Percentiles rank a stretch among this genome's conserved stretches.
Evolutionary conservation across 1,140 invertebrate genomes (phyloP).

Genomic region (Sitodiplosis mosellana): DNA sequence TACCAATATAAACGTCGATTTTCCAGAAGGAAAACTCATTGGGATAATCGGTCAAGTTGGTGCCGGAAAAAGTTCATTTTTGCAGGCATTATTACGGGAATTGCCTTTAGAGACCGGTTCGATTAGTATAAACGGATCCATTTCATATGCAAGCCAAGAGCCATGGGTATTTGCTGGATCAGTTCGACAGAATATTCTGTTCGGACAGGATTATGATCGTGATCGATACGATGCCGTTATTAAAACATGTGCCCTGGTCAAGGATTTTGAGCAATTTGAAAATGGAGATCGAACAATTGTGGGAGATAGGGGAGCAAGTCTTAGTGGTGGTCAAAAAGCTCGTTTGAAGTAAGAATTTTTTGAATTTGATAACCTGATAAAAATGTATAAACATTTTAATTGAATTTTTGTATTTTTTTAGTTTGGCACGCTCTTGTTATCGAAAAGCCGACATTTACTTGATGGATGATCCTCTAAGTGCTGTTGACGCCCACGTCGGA

Average conservation of each 20-base stretch:
- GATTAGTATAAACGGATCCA: background rate
- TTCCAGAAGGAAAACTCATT: conserved; percentile 32
- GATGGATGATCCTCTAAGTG: conserved; percentile 62
- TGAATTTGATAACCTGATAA: too few species aligned
- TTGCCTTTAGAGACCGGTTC: background rate
- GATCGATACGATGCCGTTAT: conserved; percentile 33
- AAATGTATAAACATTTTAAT: too few species aligned
- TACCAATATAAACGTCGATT: conserved; percentile 29
- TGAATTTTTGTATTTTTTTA: conserved; percentile 21
- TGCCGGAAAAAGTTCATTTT: conserved; percentile 29
- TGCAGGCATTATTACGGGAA: conserved; percentile 20
- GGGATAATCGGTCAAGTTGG: conserved; percentile 39
- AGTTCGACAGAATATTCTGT: conserved; percentile 53
- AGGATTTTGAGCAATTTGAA: conserved; percentile 52
- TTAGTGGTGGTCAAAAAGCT: conserved; percentile 68
- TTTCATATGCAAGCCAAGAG: conserved; percentile 5
- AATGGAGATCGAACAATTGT: conserved; percentile 56
- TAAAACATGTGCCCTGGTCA: conserved; percentile 36
- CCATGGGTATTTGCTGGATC: conserved; percentile 29
- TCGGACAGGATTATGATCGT: conserved; percentile 36
- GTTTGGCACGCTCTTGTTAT: conserved; percentile 41
- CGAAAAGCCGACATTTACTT: conserved; percentile 55
- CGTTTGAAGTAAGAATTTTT: conserved; percentile 52
- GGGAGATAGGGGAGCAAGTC: conserved; percentile 54
- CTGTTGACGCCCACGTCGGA: conserved; percentile 49